phyloP scores from a whole-genome alignment of 1,140 invertebrate species.

The Megalopta genalis region DNA sequence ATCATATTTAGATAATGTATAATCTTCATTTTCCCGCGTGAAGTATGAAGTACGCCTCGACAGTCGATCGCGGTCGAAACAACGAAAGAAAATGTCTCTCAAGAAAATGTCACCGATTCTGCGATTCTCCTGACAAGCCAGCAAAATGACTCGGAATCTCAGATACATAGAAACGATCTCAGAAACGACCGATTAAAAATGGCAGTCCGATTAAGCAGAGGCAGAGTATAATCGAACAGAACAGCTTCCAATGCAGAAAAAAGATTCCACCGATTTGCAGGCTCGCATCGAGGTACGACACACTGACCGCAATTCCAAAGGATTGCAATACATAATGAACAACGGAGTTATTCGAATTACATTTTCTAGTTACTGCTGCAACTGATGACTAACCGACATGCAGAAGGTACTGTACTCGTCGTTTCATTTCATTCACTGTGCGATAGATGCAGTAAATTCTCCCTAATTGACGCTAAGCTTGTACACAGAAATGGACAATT shows the following conservation, averaged over 20 bases:
- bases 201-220: slow-evolving; percentile 14
- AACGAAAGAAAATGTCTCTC: neutral
- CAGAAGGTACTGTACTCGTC: neutral
- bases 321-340: neutral
- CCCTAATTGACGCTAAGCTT: no score
- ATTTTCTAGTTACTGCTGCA: slow-evolving; percentile 34
- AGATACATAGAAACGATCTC: neutral
- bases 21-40: no score
- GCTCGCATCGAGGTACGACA: slow-evolving; percentile 40
- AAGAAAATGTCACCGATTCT: neutral
- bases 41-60: no score
- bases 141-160: neutral
- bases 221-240: neutral
- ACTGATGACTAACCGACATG: slow-evolving; percentile 47
- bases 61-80: neutral
- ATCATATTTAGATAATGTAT: no score
- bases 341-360: neutral
- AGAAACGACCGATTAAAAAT: slow-evolving; percentile 22
- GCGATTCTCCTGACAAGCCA: neutral
- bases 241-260: slow-evolving; percentile 4
- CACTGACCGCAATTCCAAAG: neutral
- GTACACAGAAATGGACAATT: no score
- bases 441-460: no score
- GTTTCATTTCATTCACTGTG: no score
- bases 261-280: neutral